Percentiles rank a stretch among this genome's conserved stretches.
phyloP scores from a whole-genome alignment of 1,140 invertebrate genomes.

The Vollenhovia emeryi region DNA sequence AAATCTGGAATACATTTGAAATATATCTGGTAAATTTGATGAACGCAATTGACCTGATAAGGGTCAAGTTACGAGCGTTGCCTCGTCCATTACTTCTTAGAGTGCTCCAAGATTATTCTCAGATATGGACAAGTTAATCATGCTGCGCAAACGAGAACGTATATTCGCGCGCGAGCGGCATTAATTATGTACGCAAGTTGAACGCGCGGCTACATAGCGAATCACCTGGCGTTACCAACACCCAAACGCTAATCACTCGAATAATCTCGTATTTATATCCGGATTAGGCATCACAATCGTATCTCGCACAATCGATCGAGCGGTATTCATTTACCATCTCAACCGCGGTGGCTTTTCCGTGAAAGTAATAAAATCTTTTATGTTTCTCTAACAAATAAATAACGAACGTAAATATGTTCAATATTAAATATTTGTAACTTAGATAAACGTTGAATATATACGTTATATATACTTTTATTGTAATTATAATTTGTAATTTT shows the following conservation, averaged over 20 bases:
- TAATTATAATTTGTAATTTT: slow-evolving; percentile 9
- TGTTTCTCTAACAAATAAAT: slow-evolving; percentile 1
- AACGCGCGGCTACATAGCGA: slow-evolving; percentile 22
- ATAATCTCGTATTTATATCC: slow-evolving; percentile 60
- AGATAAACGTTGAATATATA: background rate
- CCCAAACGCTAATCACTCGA: slow-evolving; percentile 49
- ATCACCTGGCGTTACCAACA: slow-evolving; percentile 39
- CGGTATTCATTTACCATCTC: background rate
- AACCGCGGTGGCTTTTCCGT: background rate
- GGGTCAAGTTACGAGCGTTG: slow-evolving; percentile 5
- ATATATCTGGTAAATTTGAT: background rate
- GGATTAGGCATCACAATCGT: slow-evolving; percentile 39
- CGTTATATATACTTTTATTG: background rate
- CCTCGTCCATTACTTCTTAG: slow-evolving; percentile 36
- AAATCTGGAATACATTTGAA: background rate
- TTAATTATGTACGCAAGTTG: slow-evolving; percentile 58
- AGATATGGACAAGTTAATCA: slow-evolving; percentile 53
- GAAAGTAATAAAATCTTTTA: background rate
- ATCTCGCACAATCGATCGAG: slow-evolving; percentile 30
- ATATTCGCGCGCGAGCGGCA: slow-evolving; percentile 28
- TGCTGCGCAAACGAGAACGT: slow-evolving; percentile 19
- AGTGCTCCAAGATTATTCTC: slow-evolving; percentile 22
- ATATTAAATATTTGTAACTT: background rate
- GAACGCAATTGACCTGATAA: background rate
- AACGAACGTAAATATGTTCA: background rate